Evolutionary conservation across 2,113 vertebrate species (phyloP).

Genomic region (Varanus komodoensis): DNA sequence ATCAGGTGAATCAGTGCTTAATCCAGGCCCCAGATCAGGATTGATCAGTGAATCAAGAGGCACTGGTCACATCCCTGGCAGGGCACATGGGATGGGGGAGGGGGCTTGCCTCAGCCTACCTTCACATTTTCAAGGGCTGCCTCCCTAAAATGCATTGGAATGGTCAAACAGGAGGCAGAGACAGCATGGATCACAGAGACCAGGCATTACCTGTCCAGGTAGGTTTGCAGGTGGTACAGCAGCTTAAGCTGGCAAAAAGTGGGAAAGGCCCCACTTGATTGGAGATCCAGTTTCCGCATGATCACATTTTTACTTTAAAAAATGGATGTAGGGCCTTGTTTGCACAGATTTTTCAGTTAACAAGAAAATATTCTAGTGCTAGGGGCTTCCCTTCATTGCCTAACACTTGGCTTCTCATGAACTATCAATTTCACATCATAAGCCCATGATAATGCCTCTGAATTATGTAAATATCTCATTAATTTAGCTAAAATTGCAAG

Average conservation of each 20-base stretch:
- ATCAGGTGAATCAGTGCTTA: too few relatives aligned
- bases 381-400: conserved; percentile 19
- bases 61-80: too few relatives aligned
- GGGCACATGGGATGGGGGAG: too few relatives aligned
- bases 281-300: neutral
- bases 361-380: conserved; percentile 3
- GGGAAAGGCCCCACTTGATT: too few relatives aligned
- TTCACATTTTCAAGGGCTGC: too few relatives aligned
- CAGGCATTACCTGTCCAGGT: neutral
- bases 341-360: neutral
- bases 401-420: conserved; percentile 39
- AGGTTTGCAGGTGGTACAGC: neutral
- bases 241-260: neutral
- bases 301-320: neutral
- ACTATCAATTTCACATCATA: conserved; percentile 57
- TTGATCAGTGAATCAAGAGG: too few relatives aligned
- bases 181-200: neutral
- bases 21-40: too few relatives aligned
- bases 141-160: neutral
- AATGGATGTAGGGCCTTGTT: neutral
- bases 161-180: neutral
- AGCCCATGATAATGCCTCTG: conserved; percentile 18
- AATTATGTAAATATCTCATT: conserved; percentile 34
- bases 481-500: conserved; percentile 53
- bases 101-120: too few relatives aligned